Conservation (phyloP, 2,888 invertebrate genomes). For the Metacarcinus magister region DNA sequence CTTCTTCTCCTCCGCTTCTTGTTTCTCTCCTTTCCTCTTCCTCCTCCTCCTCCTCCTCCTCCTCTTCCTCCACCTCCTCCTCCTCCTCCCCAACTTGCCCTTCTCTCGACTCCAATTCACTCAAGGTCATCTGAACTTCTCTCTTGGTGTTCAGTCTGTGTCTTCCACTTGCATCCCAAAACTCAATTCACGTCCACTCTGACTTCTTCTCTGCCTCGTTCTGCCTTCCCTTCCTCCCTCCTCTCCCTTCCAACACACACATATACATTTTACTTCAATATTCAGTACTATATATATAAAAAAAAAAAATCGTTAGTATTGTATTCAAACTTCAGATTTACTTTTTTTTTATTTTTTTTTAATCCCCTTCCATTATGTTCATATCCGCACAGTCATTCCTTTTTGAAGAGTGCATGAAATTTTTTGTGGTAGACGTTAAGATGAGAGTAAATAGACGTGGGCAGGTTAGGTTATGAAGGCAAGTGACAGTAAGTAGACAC, state of each 20-base stretch:
- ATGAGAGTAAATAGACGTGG: neutral
- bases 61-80: neutral
- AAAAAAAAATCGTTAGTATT: no score
- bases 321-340: neutral
- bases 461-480: neutral
- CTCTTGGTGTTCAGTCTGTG: neutral
- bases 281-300: no score
- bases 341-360: no score
- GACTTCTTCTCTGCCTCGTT: neutral
- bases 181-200: neutral
- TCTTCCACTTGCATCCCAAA: neutral
- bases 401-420: neutral
- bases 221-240: neutral
- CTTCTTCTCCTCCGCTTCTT: neutral
- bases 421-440: no score
- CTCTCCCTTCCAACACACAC: neutral
- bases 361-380: neutral
- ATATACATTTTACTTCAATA: neutral
- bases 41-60: neutral
- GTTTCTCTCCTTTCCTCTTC: neutral
- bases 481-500: neutral
- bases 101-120: slow-evolving; percentile 5
- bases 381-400: neutral
- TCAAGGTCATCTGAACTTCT: neutral
- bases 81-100: neutral